Evolutionary conservation across 2,113 vertebrate species (phyloP).

Genomic region (Osmerus eperlanus): DNA sequence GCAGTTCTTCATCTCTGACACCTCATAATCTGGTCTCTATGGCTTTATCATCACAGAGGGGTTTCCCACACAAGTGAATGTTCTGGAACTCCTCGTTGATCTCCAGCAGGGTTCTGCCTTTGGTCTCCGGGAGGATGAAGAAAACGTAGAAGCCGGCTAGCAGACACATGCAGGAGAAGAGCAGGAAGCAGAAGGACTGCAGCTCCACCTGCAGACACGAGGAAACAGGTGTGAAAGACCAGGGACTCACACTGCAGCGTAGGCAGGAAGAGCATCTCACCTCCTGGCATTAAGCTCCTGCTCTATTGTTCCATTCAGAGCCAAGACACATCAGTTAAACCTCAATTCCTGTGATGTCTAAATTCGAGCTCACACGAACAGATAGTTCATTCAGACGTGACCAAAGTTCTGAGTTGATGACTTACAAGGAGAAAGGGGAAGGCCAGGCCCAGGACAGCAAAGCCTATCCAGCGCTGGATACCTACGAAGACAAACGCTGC

Average conservation of each 20-base stretch:
- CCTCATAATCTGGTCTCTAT: slow-evolving; percentile 59
- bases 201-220: slow-evolving; percentile 49
- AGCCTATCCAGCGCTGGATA: slow-evolving; percentile 48
- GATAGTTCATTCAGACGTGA: too few species aligned
- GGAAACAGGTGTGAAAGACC: not conserved
- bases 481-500: slow-evolving; percentile 63
- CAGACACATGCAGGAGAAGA: slow-evolving; percentile 61
- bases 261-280: too few species aligned
- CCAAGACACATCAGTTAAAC: slow-evolving; percentile 7
- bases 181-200: slow-evolving; percentile 59
- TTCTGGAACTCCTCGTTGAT: slow-evolving; percentile 65
- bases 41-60: slow-evolving; percentile 6
- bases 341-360: slow-evolving; percentile 3
- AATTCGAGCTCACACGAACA: slow-evolving; percentile 12
- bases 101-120: slow-evolving; percentile 71
- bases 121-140: slow-evolving; percentile 72
- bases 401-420: slow-evolving; percentile 1
- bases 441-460: slow-evolving; percentile 46
- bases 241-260: too few species aligned
- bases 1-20: not conserved
- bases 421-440: slow-evolving; percentile 74
- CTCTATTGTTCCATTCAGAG: not conserved
- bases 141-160: slow-evolving; percentile 55
- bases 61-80: slow-evolving; percentile 56
- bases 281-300: slow-evolving; percentile 8